Evolutionary conservation across 2,797 vertebrate genomes (phyloP).

Genomic region (Craterocephalus amniculus): DNA sequence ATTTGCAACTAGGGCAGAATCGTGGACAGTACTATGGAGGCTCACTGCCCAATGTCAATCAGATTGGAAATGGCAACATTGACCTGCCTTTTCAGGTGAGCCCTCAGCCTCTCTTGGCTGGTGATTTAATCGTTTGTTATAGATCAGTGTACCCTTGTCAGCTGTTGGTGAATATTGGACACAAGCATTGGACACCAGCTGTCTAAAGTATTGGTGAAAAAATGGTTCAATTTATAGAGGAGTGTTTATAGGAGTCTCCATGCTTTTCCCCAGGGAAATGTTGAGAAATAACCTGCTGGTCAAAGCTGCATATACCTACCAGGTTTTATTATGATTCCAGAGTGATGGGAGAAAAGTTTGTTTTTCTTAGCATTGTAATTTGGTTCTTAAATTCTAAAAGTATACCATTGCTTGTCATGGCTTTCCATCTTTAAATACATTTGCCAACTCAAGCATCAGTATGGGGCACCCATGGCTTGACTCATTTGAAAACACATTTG

Average conservation of each 20-base stretch:
- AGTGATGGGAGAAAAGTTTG: constrained; percentile 42
- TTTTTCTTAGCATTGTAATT: constrained; percentile 53
- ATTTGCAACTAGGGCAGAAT: constrained; percentile 98
- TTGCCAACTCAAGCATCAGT: constrained; percentile 79
- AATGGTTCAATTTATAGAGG: constrained; percentile 38
- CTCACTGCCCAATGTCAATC: constrained; percentile 99
- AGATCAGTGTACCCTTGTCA: constrained; percentile 58
- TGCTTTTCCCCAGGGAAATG: constrained; percentile 36
- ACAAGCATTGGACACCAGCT: constrained; percentile 46
- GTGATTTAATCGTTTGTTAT: constrained; percentile 75
- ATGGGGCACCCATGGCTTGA: constrained; percentile 77
- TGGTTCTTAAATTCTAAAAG: constrained; percentile 66
- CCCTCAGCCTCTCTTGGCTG: constrained; percentile 79
- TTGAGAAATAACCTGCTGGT: constrained; percentile 34
- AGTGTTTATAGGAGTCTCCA: constrained; percentile 27
- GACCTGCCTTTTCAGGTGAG: constrained; percentile 99
- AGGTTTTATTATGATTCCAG: constrained; percentile 40
- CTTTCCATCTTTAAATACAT: constrained; percentile 84
- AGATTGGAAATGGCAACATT: constrained; percentile 96
- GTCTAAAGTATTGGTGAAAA: constrained; percentile 46
- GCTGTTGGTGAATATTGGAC: constrained; percentile 58
- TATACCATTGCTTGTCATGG: constrained; percentile 83
- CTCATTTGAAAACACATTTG: constrained; percentile 80
- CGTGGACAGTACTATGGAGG: constrained; percentile 99
- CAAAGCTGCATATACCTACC: constrained; percentile 31